phyloP scores from a whole-genome alignment of 2,888 invertebrate species.

The Megalurothrips usitatus region DNA sequence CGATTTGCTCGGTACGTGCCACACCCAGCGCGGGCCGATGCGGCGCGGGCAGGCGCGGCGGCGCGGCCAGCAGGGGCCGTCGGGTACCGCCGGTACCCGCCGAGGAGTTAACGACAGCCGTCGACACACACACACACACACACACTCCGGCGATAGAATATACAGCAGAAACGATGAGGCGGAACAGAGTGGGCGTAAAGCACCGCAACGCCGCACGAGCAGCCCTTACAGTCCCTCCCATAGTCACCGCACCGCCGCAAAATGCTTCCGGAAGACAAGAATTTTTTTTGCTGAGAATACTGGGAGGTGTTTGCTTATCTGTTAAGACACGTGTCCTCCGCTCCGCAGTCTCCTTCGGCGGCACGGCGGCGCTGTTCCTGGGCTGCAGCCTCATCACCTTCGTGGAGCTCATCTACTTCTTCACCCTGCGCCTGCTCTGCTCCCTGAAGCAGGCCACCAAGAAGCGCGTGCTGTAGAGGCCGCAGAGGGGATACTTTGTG shows the following conservation, averaged over 20 bases:
- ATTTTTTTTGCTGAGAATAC: no score
- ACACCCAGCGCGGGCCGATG: not conserved
- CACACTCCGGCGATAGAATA: no score
- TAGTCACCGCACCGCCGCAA: no score
- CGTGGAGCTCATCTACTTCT: constrained; percentile 56
- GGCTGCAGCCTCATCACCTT: constrained; percentile 61
- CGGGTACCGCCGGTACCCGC: not conserved
- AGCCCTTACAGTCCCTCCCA: no score
- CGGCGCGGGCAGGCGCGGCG: no score
- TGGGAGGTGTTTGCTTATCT: no score
- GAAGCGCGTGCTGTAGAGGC: constrained; percentile 28
- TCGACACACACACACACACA: not conserved
- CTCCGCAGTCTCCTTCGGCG: constrained; percentile 57
- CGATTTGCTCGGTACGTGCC: constrained; percentile 52
- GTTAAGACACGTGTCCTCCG: not conserved
- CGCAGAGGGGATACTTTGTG: constrained; percentile 32
- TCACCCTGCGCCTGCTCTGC: constrained; percentile 40
- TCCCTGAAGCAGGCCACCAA: constrained; percentile 28
- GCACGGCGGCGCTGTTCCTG: constrained; percentile 58
- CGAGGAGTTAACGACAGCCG: not conserved
- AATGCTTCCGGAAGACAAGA: no score
- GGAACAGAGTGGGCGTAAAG: no score
- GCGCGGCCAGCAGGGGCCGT: no score
- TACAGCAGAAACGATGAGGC: no score
- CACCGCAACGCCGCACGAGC: no score